Conservation (phyloP, 2,113 vertebrate genomes). For the Grantiella picta region DNA sequence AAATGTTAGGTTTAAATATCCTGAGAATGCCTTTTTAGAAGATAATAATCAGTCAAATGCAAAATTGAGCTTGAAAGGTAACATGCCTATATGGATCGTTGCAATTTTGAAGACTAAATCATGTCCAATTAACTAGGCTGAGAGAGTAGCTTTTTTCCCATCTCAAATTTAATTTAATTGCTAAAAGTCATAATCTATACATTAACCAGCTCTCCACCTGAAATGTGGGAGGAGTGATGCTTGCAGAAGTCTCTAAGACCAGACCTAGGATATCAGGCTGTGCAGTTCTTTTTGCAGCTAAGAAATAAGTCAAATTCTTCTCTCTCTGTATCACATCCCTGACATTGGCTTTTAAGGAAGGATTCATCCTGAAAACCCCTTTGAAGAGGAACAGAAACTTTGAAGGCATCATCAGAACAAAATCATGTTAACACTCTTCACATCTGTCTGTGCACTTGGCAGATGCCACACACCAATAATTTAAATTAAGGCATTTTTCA, state of each 20-base stretch:
- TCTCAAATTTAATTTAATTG: background rate
- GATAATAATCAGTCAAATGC: background rate
- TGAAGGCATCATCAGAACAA: conserved; percentile 11
- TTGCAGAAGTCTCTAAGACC: background rate
- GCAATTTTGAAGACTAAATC: conserved; percentile 22
- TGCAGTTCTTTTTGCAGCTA: background rate
- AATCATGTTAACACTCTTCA: background rate
- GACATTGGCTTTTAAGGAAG: background rate
- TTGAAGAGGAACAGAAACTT: conserved; percentile 41
- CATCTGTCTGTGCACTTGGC: conserved; percentile 18
- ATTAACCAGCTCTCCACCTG: background rate
- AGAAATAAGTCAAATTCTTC: background rate
- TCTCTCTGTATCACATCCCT: background rate
- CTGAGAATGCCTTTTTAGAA: background rate
- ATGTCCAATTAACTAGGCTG: background rate
- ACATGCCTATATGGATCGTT: background rate
- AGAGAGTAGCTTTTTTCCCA: background rate
- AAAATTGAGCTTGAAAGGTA: conserved; percentile 33
- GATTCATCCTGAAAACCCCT: conserved; percentile 1
- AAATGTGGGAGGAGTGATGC: background rate
- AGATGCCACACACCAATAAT: conserved; percentile 25
- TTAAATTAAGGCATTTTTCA: conserved; percentile 45
- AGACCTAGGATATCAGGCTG: background rate
- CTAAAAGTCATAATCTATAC: background rate
- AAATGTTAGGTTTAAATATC: background rate